Evolutionary conservation across 2,888 invertebrate genomes (phyloP).

Genomic region (Clitarchus hookeri): DNA sequence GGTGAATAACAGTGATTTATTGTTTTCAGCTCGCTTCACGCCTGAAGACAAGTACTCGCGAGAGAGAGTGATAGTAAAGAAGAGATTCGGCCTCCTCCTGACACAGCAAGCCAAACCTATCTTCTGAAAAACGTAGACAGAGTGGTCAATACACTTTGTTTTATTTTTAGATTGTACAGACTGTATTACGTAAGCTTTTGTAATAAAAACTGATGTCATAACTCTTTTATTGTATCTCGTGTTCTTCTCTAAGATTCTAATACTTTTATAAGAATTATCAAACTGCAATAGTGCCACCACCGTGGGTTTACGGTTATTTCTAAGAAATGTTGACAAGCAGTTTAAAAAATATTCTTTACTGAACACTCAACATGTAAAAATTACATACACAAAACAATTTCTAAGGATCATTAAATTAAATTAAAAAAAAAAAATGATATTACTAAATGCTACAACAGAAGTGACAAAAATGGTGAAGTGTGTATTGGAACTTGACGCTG

Average conservation of each 20-base stretch:
- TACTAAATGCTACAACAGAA: no score
- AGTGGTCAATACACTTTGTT: neutral
- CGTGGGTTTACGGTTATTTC: no score
- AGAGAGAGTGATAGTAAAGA: conserved; percentile 86
- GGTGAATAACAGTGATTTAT: neutral
- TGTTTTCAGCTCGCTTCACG: conserved; percentile 82
- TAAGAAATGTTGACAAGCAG: neutral
- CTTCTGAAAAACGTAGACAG: conserved; percentile 56
- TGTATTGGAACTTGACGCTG: neutral
- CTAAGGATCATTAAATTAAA: neutral
- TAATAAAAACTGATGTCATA: neutral
- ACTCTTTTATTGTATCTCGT: neutral
- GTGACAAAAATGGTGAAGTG: neutral
- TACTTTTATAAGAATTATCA: no score
- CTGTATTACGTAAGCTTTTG: neutral
- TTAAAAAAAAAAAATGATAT: neutral
- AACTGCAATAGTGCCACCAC: no score
- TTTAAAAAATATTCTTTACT: neutral
- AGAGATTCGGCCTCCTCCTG: conserved; percentile 82
- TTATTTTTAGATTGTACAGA: neutral
- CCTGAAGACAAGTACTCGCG: conserved; percentile 94
- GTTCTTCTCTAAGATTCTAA: no score
- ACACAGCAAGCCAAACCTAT: conserved; percentile 80
- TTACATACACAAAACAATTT: neutral
- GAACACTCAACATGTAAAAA: neutral